phyloP scores from a whole-genome alignment of 2,113 vertebrate species.

The Nymphicus hollandicus region DNA sequence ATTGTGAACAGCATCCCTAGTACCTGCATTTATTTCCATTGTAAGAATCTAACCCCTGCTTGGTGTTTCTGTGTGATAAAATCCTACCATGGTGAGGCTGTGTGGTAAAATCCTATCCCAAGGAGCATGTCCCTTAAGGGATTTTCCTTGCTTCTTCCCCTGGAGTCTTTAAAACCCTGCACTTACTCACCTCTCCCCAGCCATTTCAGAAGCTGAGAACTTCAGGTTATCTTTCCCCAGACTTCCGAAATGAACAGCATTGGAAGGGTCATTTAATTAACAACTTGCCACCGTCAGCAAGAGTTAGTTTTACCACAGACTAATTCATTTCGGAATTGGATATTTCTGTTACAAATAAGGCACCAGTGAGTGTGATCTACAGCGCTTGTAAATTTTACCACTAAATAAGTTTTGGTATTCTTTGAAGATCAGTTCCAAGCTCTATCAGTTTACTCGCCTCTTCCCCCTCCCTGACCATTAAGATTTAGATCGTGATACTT shows the following conservation, averaged over 20 bases:
- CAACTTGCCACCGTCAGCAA: slow-evolving; percentile 60
- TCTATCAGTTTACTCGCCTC: slow-evolving; percentile 6
- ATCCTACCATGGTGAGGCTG: neutral
- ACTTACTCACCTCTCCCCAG: neutral
- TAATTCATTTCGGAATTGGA: slow-evolving; percentile 42
- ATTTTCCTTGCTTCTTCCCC: neutral
- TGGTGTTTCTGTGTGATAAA: neutral
- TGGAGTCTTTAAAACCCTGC: neutral
- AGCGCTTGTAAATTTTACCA: slow-evolving; percentile 16
- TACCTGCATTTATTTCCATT: neutral
- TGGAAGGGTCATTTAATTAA: slow-evolving; percentile 53
- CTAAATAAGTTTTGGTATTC: slow-evolving; percentile 53
- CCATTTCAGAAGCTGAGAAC: slow-evolving; percentile 17
- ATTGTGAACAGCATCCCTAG: neutral
- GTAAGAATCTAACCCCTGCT: neutral
- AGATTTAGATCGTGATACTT: slow-evolving; percentile 10
- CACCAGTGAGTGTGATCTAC: neutral
- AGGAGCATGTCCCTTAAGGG: neutral
- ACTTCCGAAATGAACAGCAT: neutral
- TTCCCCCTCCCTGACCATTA: neutral
- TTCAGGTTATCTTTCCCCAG: neutral
- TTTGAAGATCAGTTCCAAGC: slow-evolving; percentile 54
- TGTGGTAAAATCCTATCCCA: neutral
- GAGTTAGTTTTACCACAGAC: slow-evolving; percentile 44
- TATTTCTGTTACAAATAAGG: slow-evolving; percentile 48